Conservation (phyloP, 2,888 invertebrate genomes). For the Chironomus riparius region DNA sequence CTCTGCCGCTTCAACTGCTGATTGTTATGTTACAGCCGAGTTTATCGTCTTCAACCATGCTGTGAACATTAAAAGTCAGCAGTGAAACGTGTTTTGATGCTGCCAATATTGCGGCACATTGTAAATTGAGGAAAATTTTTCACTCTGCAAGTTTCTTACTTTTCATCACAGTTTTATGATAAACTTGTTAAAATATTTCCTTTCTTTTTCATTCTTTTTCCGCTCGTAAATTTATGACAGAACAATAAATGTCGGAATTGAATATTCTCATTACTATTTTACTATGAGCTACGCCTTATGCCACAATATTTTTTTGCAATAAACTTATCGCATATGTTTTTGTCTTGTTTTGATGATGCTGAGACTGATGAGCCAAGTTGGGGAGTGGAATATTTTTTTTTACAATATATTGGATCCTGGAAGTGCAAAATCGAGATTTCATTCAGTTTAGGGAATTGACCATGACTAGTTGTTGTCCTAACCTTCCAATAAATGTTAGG, state of each 20-base stretch:
- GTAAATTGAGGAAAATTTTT: background rate
- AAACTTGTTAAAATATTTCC: background rate
- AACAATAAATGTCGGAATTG: background rate
- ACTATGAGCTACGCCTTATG: constrained; percentile 16
- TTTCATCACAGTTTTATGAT: no score
- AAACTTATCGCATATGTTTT: background rate
- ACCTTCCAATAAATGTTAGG: no score
- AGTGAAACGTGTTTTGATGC: background rate
- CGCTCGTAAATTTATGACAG: constrained; percentile 1
- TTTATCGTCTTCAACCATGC: background rate
- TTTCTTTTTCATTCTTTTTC: background rate
- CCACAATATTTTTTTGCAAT: background rate
- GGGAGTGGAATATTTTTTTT: no score
- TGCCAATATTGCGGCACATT: background rate
- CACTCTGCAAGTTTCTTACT: no score
- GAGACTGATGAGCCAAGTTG: no score
- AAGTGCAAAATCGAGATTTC: no score
- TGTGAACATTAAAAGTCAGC: background rate
- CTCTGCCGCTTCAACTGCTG: background rate
- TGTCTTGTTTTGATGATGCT: no score
- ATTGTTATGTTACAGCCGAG: no score
- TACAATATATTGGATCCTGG: no score
- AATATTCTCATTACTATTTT: constrained; percentile 12
- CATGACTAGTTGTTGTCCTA: no score
- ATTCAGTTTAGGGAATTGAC: no score